Evolutionary conservation across 2,113 vertebrate species (phyloP), one percentile per base, ranked within the genome.

Genomic region (Malurus elegans): DNA sequence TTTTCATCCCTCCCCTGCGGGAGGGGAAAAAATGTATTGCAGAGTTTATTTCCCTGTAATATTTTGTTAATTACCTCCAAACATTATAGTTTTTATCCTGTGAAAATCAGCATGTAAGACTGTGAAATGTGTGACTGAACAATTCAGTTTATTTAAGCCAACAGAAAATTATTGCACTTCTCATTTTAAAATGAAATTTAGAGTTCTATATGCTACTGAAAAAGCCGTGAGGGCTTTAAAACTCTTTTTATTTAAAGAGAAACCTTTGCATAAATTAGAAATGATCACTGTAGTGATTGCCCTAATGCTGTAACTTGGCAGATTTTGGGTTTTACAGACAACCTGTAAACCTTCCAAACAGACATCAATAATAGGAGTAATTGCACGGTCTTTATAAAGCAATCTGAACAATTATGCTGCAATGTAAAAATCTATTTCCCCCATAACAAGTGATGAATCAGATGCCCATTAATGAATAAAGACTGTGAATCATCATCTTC

Each of bases 381-480:
- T 91, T 90, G 81, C 79, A 88, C 1, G n/a, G 57, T 53, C 65
- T 93, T 97, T 91, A 84, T 71, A 94, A 93, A 87, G 78, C 69
- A 86, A 73, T 67, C 62, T 67, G 92, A 94, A 78, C 76, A 94
- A 79, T 90, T 93, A 84, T 56, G 40, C 21, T 64, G 57, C 88
- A 76, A 64, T 69, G 84, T 74, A 79, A 89, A 94, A 94, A 86
- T 78, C 91, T 81, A 86, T 92, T 94, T 88, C 47, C 73, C 32
- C 56, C 74, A 38, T 80, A 83, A 84, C 48, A 83, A 84, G 34
- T 0, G 4, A 91, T 96, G 89, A 95, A 89, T 96, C 86, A 95
- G 76, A 86, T 56, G 61, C 62, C 61, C 91, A 87, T 92, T 91
- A 95, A 92, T 72, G 86, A 92, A 72, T 72, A 95, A 92, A 89